Base-by-base conservation (phyloP, 1,140 invertebrate species). In the Dermatophagoides farinae region DNA sequence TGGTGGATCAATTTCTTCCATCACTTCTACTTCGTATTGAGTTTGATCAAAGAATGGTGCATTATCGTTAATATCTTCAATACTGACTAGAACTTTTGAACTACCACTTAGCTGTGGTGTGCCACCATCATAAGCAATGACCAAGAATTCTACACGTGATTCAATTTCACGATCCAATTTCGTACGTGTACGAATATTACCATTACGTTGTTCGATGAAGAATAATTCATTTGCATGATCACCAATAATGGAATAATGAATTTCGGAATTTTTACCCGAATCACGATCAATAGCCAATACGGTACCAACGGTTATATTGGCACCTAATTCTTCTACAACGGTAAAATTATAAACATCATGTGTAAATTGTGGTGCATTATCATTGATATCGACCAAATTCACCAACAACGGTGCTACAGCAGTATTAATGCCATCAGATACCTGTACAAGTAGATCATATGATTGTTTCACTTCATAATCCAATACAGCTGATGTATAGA, bases 231-330 rank as follows among this genome's bases (percentile, higher is more conserved):
- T 68, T 16, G 64, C 66, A 25, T 67, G 63, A 25, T 68, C 67
- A n/a, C 67, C 67, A 14, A 90, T 79, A 47, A 93, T 82, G 31
- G 84, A 82, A 70, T 97, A 97, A 37, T 80, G 80, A 31, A 97
- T 85, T 68, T 90, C 82, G 0, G 89, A 89, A 74, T 97, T 97
- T 14, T 89, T 79, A 14, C 91, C 91, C 23, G 83, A 81, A 70
- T 97, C 92, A 65, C 83, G 80, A n/a, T 91, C 93, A 0, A 83
- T 85, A 0, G 93, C 93, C 51, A 53, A 11, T 9, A 67, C 64
- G 1, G 63, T 58, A 12, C 67, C 67, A 46, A 68, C 61, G 16
- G 67, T 68, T 0, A 64, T 49, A 58, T 68, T 68, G 46, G 58
- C 60, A 51, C 54, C 59, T 52, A 66, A 60, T 61, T 65, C 64